A percentile compares a stretch with the other conserved stretches of the same genome.
These are phyloP conservation scores for Drosophila sucinea DNA, from an alignment of 1,140 invertebrate species.

Conservation along the genomic window DNA sequence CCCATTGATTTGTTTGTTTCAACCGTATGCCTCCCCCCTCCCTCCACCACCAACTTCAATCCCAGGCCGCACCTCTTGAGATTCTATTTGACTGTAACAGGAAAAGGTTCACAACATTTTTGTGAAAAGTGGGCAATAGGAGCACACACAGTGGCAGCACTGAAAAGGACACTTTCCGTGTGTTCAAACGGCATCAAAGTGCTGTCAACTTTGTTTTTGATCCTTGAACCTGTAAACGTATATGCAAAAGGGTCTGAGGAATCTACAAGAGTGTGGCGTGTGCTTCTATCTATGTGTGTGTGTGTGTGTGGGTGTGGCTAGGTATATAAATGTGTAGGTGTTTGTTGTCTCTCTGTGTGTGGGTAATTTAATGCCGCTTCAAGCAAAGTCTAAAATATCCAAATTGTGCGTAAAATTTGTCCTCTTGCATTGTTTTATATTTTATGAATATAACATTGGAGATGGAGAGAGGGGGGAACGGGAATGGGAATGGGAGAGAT, in stretches of 20 bases:
- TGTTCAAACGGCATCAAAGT: constrained; percentile 66
- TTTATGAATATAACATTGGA: constrained; percentile 24
- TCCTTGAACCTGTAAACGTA: constrained; percentile 48
- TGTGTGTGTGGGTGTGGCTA: neutral
- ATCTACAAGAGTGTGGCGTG: neutral
- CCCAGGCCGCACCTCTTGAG: too few relatives aligned
- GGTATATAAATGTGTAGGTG: constrained; percentile 17
- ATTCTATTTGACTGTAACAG: constrained; percentile 22
- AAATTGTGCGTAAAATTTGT: constrained; percentile 44
- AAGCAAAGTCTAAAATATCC: constrained; percentile 42
- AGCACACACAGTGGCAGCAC: neutral
- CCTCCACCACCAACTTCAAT: too few relatives aligned
- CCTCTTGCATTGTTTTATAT: constrained; percentile 14
- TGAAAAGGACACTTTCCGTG: constrained; percentile 64
- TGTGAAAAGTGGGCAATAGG: constrained; percentile 13
- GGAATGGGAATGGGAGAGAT: neutral
- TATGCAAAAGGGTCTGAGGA: constrained; percentile 24
- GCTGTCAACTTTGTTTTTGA: constrained; percentile 66
- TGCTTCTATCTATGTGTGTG: neutral
- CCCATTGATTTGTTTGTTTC: constrained; percentile 60
- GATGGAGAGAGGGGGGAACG: neutral
- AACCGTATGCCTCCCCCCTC: constrained; percentile 3
- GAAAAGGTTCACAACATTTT: constrained; percentile 50
- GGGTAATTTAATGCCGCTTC: constrained; percentile 57
- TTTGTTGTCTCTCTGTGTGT: constrained; percentile 30